Conservation (phyloP, 2,797 vertebrate genomes). For the Triplophysa bombifrons region DNA sequence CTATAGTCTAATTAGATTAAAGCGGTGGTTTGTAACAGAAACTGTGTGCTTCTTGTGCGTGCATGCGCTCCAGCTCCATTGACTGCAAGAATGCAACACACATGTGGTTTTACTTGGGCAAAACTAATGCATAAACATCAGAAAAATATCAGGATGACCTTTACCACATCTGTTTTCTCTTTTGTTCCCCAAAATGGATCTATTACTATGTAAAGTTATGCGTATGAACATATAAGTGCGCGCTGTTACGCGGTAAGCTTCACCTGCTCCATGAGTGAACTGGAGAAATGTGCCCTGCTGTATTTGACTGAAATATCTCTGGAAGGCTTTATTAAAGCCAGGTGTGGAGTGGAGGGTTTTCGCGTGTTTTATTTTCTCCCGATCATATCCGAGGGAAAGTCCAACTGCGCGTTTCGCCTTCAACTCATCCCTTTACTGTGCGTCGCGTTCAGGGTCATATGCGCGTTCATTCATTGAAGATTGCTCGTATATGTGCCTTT, state of each 20-base stretch:
- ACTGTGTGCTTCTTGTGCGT: conserved; percentile 3
- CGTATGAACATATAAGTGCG: conserved; percentile 82
- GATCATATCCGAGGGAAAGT: conserved; percentile 53
- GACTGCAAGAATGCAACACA: conserved; percentile 51
- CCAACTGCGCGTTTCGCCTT: conserved; percentile 15
- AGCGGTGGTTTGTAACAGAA: conserved; percentile 16
- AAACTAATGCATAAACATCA: conserved; percentile 79
- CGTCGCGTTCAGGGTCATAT: conserved; percentile 19
- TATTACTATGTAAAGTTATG: conserved; percentile 87
- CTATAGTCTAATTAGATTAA: conserved; percentile 11
- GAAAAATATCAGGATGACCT: conserved; percentile 79
- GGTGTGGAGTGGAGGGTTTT: conserved; percentile 69
- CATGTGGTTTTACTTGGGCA: conserved; percentile 76
- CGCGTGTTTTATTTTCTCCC: conserved; percentile 61
- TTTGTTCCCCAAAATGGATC: conserved; percentile 66
- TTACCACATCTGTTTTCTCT: conserved; percentile 84
- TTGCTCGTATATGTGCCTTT: conserved; percentile 4
- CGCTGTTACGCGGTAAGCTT: conserved; percentile 75
- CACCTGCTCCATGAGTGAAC: conserved; percentile 80
- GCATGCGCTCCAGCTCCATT: conserved; percentile 12
- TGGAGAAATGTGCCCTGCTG: conserved; percentile 37
- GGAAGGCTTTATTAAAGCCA: conserved; percentile 78
- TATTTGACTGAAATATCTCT: conserved; percentile 35
- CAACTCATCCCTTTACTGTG: conserved; percentile 7
- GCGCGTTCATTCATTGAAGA: conserved; percentile 21